Percentiles rank a stretch among this genome's conserved stretches.
Evolutionary conservation across 1,140 invertebrate species (phyloP).

Genomic region (Drosophila dunni): DNA sequence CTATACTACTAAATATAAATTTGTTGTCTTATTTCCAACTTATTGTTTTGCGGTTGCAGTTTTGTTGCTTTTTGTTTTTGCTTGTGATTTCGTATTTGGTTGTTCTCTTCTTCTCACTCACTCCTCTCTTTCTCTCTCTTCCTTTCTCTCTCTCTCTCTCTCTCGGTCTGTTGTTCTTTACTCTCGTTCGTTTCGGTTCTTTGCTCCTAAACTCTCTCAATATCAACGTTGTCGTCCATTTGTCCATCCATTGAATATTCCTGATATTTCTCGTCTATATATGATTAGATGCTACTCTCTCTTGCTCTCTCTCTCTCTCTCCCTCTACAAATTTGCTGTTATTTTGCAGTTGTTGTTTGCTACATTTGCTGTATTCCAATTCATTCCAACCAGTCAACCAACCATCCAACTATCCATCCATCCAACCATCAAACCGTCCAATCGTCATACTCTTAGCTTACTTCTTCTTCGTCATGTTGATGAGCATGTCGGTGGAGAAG

Average conservation of each 20-base stretch:
- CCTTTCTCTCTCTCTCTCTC: constrained; percentile 1
- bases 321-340: constrained; percentile 3
- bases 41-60: constrained; percentile 73
- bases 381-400: not conserved
- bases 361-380: constrained; percentile 3
- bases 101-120: constrained; percentile 40
- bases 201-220: constrained; percentile 5
- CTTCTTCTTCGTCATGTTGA: constrained; percentile 83
- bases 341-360: constrained; percentile 20
- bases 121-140: constrained; percentile 11
- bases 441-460: constrained; percentile 53
- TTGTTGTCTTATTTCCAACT: constrained; percentile 72
- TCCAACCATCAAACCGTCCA: constrained; percentile 7
- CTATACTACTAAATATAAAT: constrained; percentile 77
- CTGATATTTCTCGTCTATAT: constrained; percentile 10
- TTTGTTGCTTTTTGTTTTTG: constrained; percentile 53
- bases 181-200: constrained; percentile 9
- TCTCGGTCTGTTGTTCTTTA: constrained; percentile 7
- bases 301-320: constrained; percentile 7
- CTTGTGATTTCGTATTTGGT: constrained; percentile 69
- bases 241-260: constrained; percentile 2
- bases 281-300: constrained; percentile 17
- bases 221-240: constrained; percentile 17
- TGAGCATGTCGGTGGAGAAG: constrained; percentile 77
- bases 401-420: constrained; percentile 14